phyloP scores from a whole-genome alignment of 2,797 vertebrate species.

The Limnodromus scolopaceus region DNA sequence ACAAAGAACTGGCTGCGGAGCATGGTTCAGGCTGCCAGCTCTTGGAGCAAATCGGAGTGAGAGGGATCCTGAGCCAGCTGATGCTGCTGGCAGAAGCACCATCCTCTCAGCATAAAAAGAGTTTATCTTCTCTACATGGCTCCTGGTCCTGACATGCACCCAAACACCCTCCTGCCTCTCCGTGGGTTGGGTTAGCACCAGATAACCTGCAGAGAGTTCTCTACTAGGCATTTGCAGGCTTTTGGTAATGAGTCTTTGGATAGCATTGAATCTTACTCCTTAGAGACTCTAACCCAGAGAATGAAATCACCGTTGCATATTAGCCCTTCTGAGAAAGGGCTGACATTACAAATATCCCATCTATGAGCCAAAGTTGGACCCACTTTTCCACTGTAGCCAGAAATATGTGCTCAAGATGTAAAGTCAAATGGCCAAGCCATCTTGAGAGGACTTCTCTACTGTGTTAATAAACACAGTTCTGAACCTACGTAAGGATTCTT shows the following conservation, averaged over 20 bases:
- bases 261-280: background rate
- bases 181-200: background rate
- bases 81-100: constrained; percentile 37
- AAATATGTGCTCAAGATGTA: background rate
- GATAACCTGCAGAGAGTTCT: background rate
- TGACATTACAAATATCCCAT: background rate
- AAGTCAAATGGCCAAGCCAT: background rate
- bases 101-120: constrained; percentile 14
- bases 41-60: background rate
- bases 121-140: constrained; percentile 3
- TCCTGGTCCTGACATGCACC: background rate
- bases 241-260: background rate
- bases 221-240: background rate
- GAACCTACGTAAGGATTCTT: background rate
- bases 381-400: background rate
- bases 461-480: background rate
- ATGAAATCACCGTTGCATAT: background rate
- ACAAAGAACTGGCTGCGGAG: constrained; percentile 46
- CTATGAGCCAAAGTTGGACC: background rate
- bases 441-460: background rate
- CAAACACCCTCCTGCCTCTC: background rate
- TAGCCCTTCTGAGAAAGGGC: background rate
- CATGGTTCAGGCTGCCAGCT: background rate
- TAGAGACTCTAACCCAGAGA: background rate
- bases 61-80: constrained; percentile 37